A percentile compares a stretch with the other conserved stretches of the same genome.
Conservation (phyloP, 2,888 invertebrate species). For the Ophonus ardosiacus region DNA sequence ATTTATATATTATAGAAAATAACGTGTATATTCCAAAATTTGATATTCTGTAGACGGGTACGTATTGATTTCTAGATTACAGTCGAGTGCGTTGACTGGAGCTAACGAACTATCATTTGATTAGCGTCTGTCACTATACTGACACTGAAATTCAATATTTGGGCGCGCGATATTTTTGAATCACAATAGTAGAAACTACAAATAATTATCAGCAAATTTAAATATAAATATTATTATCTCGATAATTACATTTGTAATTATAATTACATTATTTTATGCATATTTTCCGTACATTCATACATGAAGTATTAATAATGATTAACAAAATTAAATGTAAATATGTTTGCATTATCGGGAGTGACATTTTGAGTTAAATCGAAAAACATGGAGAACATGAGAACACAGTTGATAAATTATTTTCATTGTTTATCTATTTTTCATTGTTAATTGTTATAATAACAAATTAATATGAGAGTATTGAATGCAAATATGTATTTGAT, state of each 20-base stretch:
- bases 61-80: conserved; percentile 3
- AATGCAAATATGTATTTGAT: not conserved
- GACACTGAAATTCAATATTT: not conserved
- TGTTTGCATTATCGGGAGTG: too few relatives aligned
- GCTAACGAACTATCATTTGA: conserved; percentile 3
- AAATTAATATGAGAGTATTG: too few relatives aligned
- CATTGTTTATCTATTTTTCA: too few relatives aligned
- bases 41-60: not conserved
- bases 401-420: too few relatives aligned
- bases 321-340: not conserved
- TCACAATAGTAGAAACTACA: not conserved
- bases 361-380: too few relatives aligned
- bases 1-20: too few relatives aligned
- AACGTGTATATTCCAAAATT: not conserved
- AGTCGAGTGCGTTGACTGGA: not conserved
- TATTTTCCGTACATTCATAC: not conserved
- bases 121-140: not conserved
- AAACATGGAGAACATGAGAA: too few relatives aligned
- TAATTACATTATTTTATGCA: not conserved
- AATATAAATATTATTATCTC: not conserved
- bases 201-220: not conserved
- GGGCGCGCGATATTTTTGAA: not conserved
- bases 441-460: too few relatives aligned
- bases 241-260: not conserved
- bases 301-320: not conserved